Base-by-base conservation (phyloP, 2,888 invertebrate species). In the Yponomeuta evonymella region DNA sequence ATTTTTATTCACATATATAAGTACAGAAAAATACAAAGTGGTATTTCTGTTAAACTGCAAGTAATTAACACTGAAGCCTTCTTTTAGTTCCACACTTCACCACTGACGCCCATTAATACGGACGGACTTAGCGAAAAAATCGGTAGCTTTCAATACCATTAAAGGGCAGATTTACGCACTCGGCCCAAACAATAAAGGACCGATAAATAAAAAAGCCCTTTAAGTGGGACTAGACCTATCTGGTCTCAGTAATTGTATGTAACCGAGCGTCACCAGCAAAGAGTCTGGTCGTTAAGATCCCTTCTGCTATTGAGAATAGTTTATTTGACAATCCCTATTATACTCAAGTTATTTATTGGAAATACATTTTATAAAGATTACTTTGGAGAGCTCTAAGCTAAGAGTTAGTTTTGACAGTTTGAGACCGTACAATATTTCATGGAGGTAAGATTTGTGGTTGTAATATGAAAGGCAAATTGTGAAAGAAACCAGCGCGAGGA, bases 191-290 rank as follows among this genome's bases (percentile, higher is more conserved):
- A 12, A 58, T 58, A 15, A 58, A 58, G 15, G 15, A 15, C 51
- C 51, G 12, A 58, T 58, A 58, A 58, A 58, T 58, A 58, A 58
- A 58, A 58, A 58, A 58, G 51, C 51, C 51, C 51, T 58, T 58
- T 15, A 23, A 58, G 15, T 58, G 3, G 15, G 2, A 58, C 1
- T 58, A 15, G 51, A 58, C 51, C 51, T 15, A 15, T 58, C 51
- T 15, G 15, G 51, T 3, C 15, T 15, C 3, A 15, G 51, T 58
- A 15, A 15, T 15, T 58, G 51, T 15, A 58, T 58, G 15, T 3
- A 58, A 15, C 3, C 8, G 1, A 15, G 15, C 0, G 12, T 15
- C 51, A 58, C 15, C 15, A 58, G 51, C 2, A 15, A 58, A 12
- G 51, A 58, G 15, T 15, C 51, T 58, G 51, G 51, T 15, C 15